Base-by-base conservation (phyloP, 2,113 vertebrate genomes). In the Peromyscus californicus region DNA sequence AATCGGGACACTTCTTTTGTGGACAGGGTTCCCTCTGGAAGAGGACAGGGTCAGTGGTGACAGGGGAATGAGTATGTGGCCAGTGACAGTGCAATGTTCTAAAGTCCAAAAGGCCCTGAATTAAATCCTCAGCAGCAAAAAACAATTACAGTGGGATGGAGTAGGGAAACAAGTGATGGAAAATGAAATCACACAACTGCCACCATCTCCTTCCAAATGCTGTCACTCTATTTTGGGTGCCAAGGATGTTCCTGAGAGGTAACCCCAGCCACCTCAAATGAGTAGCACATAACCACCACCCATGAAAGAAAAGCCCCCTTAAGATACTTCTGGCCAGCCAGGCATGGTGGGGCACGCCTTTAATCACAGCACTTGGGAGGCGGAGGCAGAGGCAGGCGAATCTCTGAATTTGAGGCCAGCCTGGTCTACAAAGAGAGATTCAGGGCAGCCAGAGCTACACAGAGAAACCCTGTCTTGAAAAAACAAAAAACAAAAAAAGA, bases 191-290 rank as follows among this genome's bases (percentile, higher is more conserved):
- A 91, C n/a, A 78, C 57, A 67, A 42, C 7, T 45, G 74, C 57
- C n/a, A 87, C 85, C 63, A 67, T 84, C 42, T 92, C 90, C 94
- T 97, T 78, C 93, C 85, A 75, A 70, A 89, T 22, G 48, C 82
- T 87, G 9, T 31, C 22, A 31, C n/a, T 88, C 70, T 82, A 90
- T 33, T 54, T 17, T 70, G 80, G 24, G 65, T 59, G 76, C 45
- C 51, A 91, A 13, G 84, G 65, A 31, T 33, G 7, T 57, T 91
- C 87, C 92, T 82, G 31, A 76, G 79, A 80, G 82, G 86, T 51
- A 94, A 89, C 7, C 24, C 42, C 80, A 42, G 91, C 29, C 75
- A 78, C 31, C 78, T 95, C 79, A 61, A 67, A 76, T 59, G 86
- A 70, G 9, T 75, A 33, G 36, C 16, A n/a, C 76, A 26, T 51